Evolutionary conservation across 2,113 vertebrate species (phyloP), one percentile per base, ranked within the genome.

Genomic region (Gambusia affinis): DNA sequence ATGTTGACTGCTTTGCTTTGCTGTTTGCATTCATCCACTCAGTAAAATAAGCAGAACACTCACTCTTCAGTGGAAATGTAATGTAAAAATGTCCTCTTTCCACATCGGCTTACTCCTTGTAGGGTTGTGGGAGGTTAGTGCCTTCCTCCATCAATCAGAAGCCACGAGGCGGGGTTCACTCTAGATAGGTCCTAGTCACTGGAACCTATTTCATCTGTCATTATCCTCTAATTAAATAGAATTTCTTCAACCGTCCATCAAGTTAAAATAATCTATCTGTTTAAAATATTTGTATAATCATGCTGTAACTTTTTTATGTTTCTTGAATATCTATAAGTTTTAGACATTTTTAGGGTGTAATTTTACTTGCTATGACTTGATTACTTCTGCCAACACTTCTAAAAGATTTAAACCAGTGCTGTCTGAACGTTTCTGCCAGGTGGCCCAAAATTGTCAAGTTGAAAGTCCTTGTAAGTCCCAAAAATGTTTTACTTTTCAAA

Each of bases 1-100:
- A 29, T 47, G 57, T 73, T 76, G 67, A 70, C 69, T 81, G 70
- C 63, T 73, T 77, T 82, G 70, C 11, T 19, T 62, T 29, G 42
- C 63, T 67, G 70, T 74, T 80, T 75, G 35, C 65, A 62, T 78
- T 57, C 39, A 27, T 64, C 29, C 30, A 19, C 64, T 51, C 42
- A 72, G 57, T 28, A 67, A 76, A 73, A 61, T 64, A 30, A 37
- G 3, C 65, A 15, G 4, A 33, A 17, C 47, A 5, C 76, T 71
- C 62, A 35, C 72, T 54, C 31, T 78, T 4, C n/a, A 42, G 29
- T 28, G 44, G 1, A 77, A 65, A 80, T 1, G 57, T 19, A 6
- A 7, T 35, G 33, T 10, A 37, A 10, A 57, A 24, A 57, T 57
- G 8, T 57, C 8, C 1, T 22, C 17, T 57, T 57, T 57, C 4